These are phyloP conservation scores for Napeogenes inachia DNA, from an alignment of 2,888 invertebrate species.

Conservation along the genomic window DNA sequence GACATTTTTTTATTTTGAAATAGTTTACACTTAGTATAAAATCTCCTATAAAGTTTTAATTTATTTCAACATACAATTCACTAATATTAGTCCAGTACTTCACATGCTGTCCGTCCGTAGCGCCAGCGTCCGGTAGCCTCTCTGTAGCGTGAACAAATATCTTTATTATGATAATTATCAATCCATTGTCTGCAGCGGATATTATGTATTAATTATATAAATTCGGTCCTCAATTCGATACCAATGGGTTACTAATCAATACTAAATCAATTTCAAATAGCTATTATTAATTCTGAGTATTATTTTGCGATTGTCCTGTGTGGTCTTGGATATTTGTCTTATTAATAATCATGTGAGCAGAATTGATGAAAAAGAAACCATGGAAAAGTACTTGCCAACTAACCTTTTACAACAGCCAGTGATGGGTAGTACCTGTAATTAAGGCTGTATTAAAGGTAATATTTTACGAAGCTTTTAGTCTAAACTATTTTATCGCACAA, in stretches of 20 bases:
- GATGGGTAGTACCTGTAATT: too few species aligned
- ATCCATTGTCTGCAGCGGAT: slow-evolving; percentile 52
- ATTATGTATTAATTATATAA: slow-evolving; percentile 34
- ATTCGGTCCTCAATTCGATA: slow-evolving; percentile 23
- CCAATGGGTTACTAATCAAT: slow-evolving; percentile 12
- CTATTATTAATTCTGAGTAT: neutral
- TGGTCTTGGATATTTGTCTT: neutral
- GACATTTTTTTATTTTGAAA: too few species aligned
- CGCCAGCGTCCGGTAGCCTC: slow-evolving; percentile 50
- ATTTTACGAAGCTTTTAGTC: neutral
- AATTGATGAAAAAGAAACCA: too few species aligned
- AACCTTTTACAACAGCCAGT: too few species aligned
- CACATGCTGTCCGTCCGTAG: slow-evolving; percentile 4
- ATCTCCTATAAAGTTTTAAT: too few species aligned
- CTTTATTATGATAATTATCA: slow-evolving; percentile 63
- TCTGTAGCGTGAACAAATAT: slow-evolving; percentile 56
- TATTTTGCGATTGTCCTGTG: neutral
- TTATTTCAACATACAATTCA: too few species aligned
- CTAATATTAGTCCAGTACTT: too few species aligned
- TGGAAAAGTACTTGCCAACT: too few species aligned
- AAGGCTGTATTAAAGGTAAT: neutral
- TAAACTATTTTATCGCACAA: neutral
- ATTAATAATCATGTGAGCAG: too few species aligned
- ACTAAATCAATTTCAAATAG: neutral
- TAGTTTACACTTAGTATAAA: too few species aligned